Evolutionary conservation across 2,797 vertebrate genomes (phyloP), one percentile per base, ranked within the genome.

Genomic region (Erithacus rubecula): DNA sequence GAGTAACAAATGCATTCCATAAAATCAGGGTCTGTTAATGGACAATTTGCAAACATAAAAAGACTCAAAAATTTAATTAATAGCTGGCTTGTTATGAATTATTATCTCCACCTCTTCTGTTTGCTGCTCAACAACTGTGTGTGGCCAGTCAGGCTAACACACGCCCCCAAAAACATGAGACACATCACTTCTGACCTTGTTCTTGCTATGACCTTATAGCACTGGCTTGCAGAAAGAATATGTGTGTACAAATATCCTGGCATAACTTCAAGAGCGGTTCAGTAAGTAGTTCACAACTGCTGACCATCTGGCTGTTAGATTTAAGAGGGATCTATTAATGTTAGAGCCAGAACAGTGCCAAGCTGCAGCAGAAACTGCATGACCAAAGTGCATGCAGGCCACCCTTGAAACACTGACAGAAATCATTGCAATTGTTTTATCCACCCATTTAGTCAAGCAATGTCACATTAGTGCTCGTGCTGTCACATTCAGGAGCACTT

Each of bases 251-350:
- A 82, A 89, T 96, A 68, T 23, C 71, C 89, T 96, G 95, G 94
- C 90, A 10, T 29, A 62, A 63, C 68, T 83, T 94, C 84, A 95
- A 95, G 83, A 91, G 69, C 6, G 1, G 67, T 69, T 95, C 92
- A 93, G 70, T 92, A 96, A 96, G 71, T 74, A 97, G 60, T 84
- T 96, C 58, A 21, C 95, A 92, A 96, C 58, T 91, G 70, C 87
- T 97, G 93, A 94, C 92, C 92, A 96, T 96, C 93, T 96, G 95
- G 84, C 89, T 95, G 68, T 82, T 96, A 96, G 92, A 75, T 78
- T 49, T 95, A 62, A 83, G 53, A 94, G 84, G 77, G 51, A 76
- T 94, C 94, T 95, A 44, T 93, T 94, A 94, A 85, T n/a, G 65
- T 21, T 65, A 78, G 39, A 89, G 43, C 46, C 79, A 87, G 64